Conservation (phyloP, 2,113 vertebrate species). For the Percopsis transmontana region DNA sequence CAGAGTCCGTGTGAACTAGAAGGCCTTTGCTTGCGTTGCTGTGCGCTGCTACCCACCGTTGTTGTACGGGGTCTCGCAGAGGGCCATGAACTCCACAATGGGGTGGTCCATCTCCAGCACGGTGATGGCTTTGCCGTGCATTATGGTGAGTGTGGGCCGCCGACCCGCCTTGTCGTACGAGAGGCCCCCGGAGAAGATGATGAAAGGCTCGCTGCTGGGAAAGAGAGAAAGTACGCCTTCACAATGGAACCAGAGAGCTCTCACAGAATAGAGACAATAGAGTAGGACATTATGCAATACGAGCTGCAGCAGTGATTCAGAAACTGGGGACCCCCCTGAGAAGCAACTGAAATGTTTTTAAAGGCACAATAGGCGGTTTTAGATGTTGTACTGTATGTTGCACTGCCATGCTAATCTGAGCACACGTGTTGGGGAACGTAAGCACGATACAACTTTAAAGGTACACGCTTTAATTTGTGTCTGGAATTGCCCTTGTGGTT, state of each 20-base stretch:
- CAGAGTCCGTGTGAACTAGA: too few species aligned
- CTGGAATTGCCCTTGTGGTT: too few species aligned
- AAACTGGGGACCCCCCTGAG: too few species aligned
- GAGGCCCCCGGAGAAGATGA: conserved; percentile 95
- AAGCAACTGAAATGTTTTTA: too few species aligned
- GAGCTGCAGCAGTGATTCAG: not conserved
- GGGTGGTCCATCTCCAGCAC: conserved; percentile 99
- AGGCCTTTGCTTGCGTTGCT: not conserved
- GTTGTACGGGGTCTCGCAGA: conserved; percentile 96
- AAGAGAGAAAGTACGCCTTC: not conserved
- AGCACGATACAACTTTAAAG: too few species aligned
- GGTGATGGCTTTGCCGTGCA: conserved; percentile 98
- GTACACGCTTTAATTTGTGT: too few species aligned
- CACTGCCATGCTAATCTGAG: too few species aligned
- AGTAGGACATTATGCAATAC: not conserved
- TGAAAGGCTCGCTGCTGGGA: conserved; percentile 88
- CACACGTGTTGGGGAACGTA: too few species aligned
- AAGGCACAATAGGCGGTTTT: too few species aligned
- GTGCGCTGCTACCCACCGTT: conserved; percentile 85
- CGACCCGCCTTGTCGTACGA: conserved; percentile 95
- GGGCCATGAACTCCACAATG: conserved; percentile 96
- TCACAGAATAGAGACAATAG: not conserved
- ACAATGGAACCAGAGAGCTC: not conserved
- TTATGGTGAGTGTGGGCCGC: conserved; percentile 94
- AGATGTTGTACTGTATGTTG: too few species aligned